Conservation (phyloP, 2,888 invertebrate genomes). For the Ophraella communa region DNA sequence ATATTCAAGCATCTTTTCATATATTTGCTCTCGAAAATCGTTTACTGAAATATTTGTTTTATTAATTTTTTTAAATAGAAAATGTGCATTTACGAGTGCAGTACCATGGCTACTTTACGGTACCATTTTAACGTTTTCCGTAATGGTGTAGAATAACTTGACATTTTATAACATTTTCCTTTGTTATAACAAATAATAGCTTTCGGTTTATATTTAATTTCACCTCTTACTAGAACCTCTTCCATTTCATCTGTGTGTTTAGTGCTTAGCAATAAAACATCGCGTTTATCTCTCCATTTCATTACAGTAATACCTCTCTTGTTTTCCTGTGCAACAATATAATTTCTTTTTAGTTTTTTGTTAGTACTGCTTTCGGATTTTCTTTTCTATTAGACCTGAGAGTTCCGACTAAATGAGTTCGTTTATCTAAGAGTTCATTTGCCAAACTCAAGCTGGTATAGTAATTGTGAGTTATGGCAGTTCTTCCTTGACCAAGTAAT, state of each 20-base stretch:
- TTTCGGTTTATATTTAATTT: slow-evolving; percentile 29
- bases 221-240: background rate
- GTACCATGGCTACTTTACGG: slow-evolving; percentile 31
- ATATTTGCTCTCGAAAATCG: slow-evolving; percentile 5
- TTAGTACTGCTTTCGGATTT: too few species aligned
- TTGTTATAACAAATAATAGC: slow-evolving; percentile 36
- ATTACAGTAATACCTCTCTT: background rate
- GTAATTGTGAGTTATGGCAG: slow-evolving; percentile 5
- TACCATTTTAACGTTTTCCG: slow-evolving; percentile 32
- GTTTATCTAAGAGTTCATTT: too few species aligned
- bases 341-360: slow-evolving; percentile 11
- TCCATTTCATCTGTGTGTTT: slow-evolving; percentile 13
- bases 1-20: too few species aligned
- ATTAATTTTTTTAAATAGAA: too few species aligned
- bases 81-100: slow-evolving; percentile 1
- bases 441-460: slow-evolving; percentile 9
- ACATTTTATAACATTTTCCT: slow-evolving; percentile 37
- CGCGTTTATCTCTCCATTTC: slow-evolving; percentile 36
- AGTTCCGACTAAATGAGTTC: slow-evolving; percentile 18
- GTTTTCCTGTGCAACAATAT: too few species aligned
- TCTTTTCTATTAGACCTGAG: background rate
- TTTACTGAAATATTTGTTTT: background rate
- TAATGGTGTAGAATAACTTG: background rate
- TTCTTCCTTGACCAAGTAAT: background rate
- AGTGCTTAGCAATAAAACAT: slow-evolving; percentile 35